A percentile compares a stretch with the other conserved stretches of the same genome.
Evolutionary conservation across 2,888 invertebrate species (phyloP).

Genomic region (Taenaris catops): DNA sequence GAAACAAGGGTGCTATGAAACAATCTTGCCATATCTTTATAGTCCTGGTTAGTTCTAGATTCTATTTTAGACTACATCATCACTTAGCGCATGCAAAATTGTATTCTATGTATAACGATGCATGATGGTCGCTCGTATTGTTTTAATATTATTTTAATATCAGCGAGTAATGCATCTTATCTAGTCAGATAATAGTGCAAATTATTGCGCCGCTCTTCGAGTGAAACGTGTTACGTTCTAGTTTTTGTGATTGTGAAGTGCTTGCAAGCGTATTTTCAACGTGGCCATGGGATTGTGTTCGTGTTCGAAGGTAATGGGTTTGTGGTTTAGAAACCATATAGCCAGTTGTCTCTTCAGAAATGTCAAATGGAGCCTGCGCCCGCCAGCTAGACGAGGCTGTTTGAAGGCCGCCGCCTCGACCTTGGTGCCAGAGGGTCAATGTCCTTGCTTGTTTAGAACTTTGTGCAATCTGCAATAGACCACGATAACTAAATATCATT

Average conservation of each 20-base stretch:
- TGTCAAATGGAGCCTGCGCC: constrained; percentile 47
- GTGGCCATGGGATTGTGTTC: constrained; percentile 70
- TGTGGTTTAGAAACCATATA: constrained; percentile 44
- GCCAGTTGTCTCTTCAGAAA: constrained; percentile 48
- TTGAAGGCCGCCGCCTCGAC: constrained; percentile 76
- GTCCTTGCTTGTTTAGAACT: constrained; percentile 64
- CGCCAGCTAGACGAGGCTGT: constrained; percentile 65
- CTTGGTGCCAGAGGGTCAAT: constrained; percentile 74
- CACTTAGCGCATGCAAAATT: too few relatives aligned
- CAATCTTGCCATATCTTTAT: too few relatives aligned
- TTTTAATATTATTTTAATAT: constrained; percentile 37
- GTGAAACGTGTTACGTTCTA: constrained; percentile 37
- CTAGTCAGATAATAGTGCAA: constrained; percentile 60
- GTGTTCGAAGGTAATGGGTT: constrained; percentile 62
- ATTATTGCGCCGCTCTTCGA: constrained; percentile 49
- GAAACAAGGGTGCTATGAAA: too few relatives aligned
- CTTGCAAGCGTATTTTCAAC: constrained; percentile 55
- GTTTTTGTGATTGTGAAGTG: constrained; percentile 47
- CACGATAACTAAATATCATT: not conserved
- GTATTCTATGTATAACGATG: too few relatives aligned
- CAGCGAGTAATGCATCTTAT: constrained; percentile 59
- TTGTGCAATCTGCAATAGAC: constrained; percentile 41
- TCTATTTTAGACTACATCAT: too few relatives aligned
- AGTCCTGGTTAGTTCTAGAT: too few relatives aligned
- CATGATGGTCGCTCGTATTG: constrained; percentile 36